These are phyloP conservation scores for Cynoglossus semilaevis DNA, from an alignment of 2,113 vertebrate species.

Conservation along the genomic window DNA sequence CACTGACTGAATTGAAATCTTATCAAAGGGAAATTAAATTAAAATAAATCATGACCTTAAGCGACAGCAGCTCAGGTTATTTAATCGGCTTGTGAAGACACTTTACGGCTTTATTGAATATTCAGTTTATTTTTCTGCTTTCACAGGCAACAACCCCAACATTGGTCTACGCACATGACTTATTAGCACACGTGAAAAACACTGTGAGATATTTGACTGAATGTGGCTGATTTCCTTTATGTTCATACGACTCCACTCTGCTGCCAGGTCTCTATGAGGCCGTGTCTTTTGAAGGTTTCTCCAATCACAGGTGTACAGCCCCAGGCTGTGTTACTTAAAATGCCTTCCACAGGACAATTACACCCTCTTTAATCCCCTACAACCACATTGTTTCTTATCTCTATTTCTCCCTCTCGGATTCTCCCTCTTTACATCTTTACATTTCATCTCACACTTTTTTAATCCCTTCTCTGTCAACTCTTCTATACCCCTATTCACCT, in stretches of 20 bases:
- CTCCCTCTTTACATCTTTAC: constrained; percentile 25
- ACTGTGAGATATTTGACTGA: too few species aligned
- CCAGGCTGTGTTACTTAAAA: constrained; percentile 44
- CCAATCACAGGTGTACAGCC: constrained; percentile 62
- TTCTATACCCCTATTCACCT: neutral
- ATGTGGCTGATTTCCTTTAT: too few species aligned
- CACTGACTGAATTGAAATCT: too few species aligned
- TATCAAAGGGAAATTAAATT: too few species aligned
- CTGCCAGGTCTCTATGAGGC: neutral
- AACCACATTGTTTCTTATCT: constrained; percentile 51
- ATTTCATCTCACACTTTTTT: constrained; percentile 44
- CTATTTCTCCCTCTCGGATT: constrained; percentile 22
- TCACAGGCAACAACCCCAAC: too few species aligned
- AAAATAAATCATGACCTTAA: too few species aligned
- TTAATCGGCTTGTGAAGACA: too few species aligned
- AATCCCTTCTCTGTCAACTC: constrained; percentile 43
- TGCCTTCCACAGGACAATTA: constrained; percentile 42
- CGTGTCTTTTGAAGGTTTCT: constrained; percentile 28
- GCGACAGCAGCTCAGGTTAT: too few species aligned
- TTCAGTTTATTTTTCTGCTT: too few species aligned
- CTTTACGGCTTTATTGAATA: too few species aligned
- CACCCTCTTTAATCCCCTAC: constrained; percentile 38
- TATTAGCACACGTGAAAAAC: too few species aligned
- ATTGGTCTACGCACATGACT: too few species aligned
- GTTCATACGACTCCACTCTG: neutral